Base-by-base conservation (phyloP, 2,888 invertebrate species). In the Listrodromus nycthemerus region DNA sequence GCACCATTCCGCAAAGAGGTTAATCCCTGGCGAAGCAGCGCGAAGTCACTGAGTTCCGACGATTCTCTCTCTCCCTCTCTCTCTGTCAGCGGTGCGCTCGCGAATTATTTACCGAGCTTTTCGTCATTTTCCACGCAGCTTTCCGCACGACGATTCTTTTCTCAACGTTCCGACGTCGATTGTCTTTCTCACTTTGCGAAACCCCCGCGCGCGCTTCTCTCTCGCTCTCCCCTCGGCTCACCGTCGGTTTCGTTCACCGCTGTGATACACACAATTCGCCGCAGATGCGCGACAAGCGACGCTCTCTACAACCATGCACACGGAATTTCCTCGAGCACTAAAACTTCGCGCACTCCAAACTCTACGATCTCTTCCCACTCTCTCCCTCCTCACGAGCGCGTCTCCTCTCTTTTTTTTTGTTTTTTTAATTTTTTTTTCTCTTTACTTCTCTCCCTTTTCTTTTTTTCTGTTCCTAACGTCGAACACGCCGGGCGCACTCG, bases 241-340 rank as follows among this genome's bases (percentile, higher is more conserved):
- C 21, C 8, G 52, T 52, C n/a, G 10, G 19, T 52, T 52, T 52
- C 52, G 52, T 21, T 52, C 21, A 21, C 52, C 52, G 21, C 8
- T 52, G 21, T 19, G 21, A 52, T 52, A 52, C 21, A 52, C 21
- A 52, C 37, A 21, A 52, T 52, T 19, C 52, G 19, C 52, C 52
- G 52, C 58, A 27, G 13, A 58, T 58, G 24, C 24, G 27, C 27
- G 24, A 21, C 58, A 24, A 58, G 24, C 21, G 58, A 58, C 58
- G 27, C 58, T 24, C 58, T 21, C 58, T 58, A 27, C 58, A 24
- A 7, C 37, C 13, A 27, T 16, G 27, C 58, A 58, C 58, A 21
- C 58, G 58, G 27, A 58, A 37, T 73, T 82, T 52, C 85, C 87
- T 30, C 63, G 78, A 48, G 70, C 30, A 33, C 61, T 33, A 41